Evolutionary conservation across 2,888 invertebrate genomes (phyloP), one percentile per base, ranked within the genome.

Genomic region (Drosophila demipolita): DNA sequence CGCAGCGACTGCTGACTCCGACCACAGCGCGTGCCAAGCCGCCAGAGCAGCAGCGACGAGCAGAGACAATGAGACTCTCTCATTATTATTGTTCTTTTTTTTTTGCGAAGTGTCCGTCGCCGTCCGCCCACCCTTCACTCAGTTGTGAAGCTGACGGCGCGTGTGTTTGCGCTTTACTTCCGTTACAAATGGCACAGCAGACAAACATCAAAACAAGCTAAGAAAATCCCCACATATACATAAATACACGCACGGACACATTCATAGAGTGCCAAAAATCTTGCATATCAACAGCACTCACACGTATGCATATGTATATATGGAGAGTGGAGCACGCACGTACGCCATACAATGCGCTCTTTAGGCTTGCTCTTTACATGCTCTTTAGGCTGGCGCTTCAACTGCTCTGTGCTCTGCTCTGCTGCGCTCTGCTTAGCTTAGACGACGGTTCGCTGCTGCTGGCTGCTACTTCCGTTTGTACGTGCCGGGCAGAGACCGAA

Each of bases 91-190:
- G 29, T 50, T 29, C 29, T 29, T 55, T 26, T 35, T 26, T 40
- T 29, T 57, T 67, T 50, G 66, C 73, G 64, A 80, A 66, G 45
- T 76, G 59, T 68, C 49, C 63, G 36, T 20, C 62, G 23, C 36
- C 23, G 53, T 45, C 38, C 66, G 63, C 68, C 76, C 70, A 50
- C 59, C 66, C 55, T 52, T 59, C 23, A 45, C 49, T 53, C 12
- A 42, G 62, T 42, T 58, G 49, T 61, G 62, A 65, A 48, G 63
- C 55, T 40, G 61, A 45, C 63, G 64, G 72, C 75, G 78, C 78
- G 82, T 78, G 82, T 78, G 82, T 66, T 84, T 83, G 84, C 81
- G 81, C 75, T 83, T 89, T 75, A 87, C 87, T 85, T 89, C 89
- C 89, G 85, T 87, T 89, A 89, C 87, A 89, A 83, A 77, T 83